Evolutionary conservation across 2,888 invertebrate genomes (phyloP), one percentile per base, ranked within the genome.

Genomic region (Phlogophora meticulosa): DNA sequence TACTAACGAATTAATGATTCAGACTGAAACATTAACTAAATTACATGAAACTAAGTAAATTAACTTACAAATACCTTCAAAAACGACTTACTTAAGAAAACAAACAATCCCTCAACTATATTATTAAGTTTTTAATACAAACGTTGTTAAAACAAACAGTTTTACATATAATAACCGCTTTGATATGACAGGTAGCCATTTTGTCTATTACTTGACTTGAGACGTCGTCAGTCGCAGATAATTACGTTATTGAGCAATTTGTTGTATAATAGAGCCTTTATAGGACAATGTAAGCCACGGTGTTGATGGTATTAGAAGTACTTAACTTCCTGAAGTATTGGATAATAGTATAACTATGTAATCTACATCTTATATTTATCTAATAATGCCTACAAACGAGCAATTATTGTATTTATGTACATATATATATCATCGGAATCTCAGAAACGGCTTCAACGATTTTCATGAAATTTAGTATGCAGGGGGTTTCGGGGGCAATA

Each of bases 181-280:
- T 40, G 53, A n/a, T 48, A 22, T 10, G 4, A 36, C 49, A 28
- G 11, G 5, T 36, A 51, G 43, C 32, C 60, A 59, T 60, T 64
- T 38, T n/a, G 51, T 42, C 10, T 4, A 10, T 45, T 49, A 48
- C 13, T 52, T 13, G 11, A 5, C 28, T 48, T 20, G 10, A 58
- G 15, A 17, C 15, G 7, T 42, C 55, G 34, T 43, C 22, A 49
- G 22, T 40, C 4, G 43, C 28, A 10, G 15, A 52, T 57, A 67
- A 74, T 76, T 76, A 58, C 45, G 59, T 62, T 65, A 79, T 80
- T 72, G 70, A 80, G 80, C 45, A 76, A 79, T 79, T 78, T 56
- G 20, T 22, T 59, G 57, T 36, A 43, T 40, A 72, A 72, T 74
- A 36, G 15, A 2, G 17, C 36, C 20, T 48, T 57, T 70, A 74